Percentiles rank a stretch among this genome's conserved stretches.
These are phyloP conservation scores for Ephestia elutella DNA, from an alignment of 1,140 invertebrate genomes.

Conservation along the genomic window DNA sequence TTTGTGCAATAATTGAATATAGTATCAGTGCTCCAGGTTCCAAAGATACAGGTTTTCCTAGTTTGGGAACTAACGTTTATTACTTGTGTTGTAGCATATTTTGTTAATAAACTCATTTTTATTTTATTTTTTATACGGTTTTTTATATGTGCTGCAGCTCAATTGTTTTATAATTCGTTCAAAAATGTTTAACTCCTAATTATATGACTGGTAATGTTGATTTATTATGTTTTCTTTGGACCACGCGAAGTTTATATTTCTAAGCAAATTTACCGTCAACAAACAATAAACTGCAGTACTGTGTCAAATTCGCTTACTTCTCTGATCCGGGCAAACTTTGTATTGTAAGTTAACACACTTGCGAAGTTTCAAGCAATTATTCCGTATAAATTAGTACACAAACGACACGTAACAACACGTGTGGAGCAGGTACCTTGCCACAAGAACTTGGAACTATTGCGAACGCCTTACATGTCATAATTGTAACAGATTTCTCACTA, in stretches of 20 bases:
- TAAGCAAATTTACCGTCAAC: background rate
- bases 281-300: constrained; percentile 3
- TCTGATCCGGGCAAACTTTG: background rate
- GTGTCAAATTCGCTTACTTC: background rate
- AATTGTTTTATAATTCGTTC: too few species aligned
- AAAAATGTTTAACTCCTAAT: too few species aligned
- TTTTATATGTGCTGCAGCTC: too few species aligned
- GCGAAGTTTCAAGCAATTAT: constrained; percentile 1
- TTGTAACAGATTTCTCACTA: constrained; percentile 64
- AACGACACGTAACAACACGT: background rate
- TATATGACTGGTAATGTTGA: too few species aligned
- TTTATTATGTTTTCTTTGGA: too few species aligned
- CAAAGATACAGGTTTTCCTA: too few species aligned
- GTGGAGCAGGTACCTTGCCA: background rate
- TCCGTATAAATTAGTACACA: background rate
- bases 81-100: too few species aligned
- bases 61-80: too few species aligned
- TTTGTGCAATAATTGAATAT: too few species aligned
- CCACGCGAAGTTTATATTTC: background rate
- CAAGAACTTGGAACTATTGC: background rate
- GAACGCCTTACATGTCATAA: constrained; percentile 38
- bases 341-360: background rate
- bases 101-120: too few species aligned
- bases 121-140: too few species aligned
- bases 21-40: too few species aligned